Conservation (phyloP, 2,113 vertebrate genomes). For the Melanerpes formicivorus region DNA sequence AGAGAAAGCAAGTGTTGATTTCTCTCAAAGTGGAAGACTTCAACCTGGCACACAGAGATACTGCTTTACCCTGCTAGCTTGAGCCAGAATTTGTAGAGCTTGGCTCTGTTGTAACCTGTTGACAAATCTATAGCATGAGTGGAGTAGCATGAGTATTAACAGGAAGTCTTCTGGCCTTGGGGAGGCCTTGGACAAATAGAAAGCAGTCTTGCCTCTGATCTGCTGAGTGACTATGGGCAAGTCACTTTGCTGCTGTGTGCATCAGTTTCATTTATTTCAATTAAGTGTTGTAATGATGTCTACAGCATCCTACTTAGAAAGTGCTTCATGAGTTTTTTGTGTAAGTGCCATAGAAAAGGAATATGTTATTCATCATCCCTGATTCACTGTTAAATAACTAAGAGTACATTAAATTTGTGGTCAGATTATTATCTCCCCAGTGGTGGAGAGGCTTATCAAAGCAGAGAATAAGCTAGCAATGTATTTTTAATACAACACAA, state of each 20-base stretch:
- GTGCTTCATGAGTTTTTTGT: neutral
- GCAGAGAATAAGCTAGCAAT: neutral
- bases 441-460: neutral
- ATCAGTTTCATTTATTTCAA: slow-evolving; percentile 3
- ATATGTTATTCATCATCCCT: neutral
- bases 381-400: neutral
- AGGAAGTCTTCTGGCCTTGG: neutral
- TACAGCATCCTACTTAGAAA: neutral
- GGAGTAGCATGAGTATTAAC: neutral
- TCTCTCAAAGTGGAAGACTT: neutral
- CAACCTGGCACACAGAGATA: neutral
- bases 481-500: neutral
- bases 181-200: neutral
- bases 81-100: neutral
- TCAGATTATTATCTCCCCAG: neutral
- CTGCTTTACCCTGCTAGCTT: neutral
- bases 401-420: neutral
- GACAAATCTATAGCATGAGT: neutral
- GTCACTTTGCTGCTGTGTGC: neutral
- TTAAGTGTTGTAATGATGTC: neutral
- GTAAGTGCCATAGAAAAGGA: neutral
- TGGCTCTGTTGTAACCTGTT: neutral
- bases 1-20: neutral
- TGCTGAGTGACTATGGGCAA: neutral
- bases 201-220: neutral